Conservation (phyloP, 2,113 vertebrate genomes). For the Corythornis cristatus region DNA sequence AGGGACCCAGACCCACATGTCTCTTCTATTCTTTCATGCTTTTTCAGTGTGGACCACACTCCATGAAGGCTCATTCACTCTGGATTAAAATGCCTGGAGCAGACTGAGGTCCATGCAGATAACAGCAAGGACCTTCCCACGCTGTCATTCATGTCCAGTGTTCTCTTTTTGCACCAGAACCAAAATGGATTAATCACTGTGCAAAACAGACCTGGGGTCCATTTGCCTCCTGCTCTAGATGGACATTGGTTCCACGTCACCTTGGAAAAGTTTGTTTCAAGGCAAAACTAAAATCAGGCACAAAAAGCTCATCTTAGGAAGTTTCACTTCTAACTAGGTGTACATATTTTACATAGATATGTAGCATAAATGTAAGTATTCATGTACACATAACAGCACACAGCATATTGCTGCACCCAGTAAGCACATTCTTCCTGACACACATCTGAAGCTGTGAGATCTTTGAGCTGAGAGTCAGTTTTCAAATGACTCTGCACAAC, state of each 20-base stretch:
- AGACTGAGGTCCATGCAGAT: background rate
- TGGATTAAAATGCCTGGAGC: background rate
- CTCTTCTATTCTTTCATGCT: background rate
- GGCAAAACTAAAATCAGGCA: background rate
- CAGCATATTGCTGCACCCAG: background rate
- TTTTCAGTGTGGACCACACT: background rate
- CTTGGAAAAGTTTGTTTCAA: background rate
- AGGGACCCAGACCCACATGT: background rate
- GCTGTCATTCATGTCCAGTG: accelerated
- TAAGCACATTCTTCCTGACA: background rate
- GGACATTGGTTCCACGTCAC: background rate
- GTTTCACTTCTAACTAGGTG: background rate
- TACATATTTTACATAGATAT: background rate
- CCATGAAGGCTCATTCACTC: background rate
- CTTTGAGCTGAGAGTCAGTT: background rate
- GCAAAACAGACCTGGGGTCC: background rate
- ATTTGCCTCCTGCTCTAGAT: background rate
- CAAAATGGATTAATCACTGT: background rate
- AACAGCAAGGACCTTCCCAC: accelerated
- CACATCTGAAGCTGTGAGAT: background rate
- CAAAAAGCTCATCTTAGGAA: background rate
- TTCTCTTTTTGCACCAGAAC: background rate
- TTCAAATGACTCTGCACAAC: background rate
- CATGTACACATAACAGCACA: background rate
- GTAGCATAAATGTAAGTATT: background rate